A percentile compares a stretch with the other conserved stretches of the same genome.
Conservation (phyloP, 2,113 vertebrate genomes). For the Brachionichthys hirsutus region DNA sequence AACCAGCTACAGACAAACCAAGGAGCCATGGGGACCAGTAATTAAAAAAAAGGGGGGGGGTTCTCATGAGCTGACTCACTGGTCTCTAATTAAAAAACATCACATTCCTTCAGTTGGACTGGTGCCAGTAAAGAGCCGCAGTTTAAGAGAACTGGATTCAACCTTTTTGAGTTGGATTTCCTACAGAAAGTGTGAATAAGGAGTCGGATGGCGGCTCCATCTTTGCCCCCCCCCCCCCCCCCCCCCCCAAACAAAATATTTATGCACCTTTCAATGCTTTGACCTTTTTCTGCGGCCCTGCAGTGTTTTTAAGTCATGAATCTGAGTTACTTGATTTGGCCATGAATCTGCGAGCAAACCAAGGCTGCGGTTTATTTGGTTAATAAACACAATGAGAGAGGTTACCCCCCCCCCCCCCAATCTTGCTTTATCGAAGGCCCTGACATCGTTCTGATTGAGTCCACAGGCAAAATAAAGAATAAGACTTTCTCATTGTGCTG, state of each 20-base stretch:
- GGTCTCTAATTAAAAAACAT: conserved; percentile 84
- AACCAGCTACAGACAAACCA: conserved; percentile 38
- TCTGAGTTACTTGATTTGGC: conserved; percentile 45
- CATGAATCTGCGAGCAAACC: conserved; percentile 27
- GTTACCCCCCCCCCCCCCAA: conserved; percentile 34
- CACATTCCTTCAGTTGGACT: conserved; percentile 78
- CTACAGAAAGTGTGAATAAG: conserved; percentile 41
- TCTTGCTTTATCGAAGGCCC: conserved; percentile 52
- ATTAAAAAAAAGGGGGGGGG: conserved; percentile 75
- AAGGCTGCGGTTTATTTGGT: conserved; percentile 57
- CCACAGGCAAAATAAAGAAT: conserved; percentile 13
- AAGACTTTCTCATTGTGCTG: conserved; percentile 6
- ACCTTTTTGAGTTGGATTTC: conserved; percentile 48
- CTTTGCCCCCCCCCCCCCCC: conserved; percentile 41
- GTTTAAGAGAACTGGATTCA: conserved; percentile 20
- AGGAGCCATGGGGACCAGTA: conserved; percentile 67
- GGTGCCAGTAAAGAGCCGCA: conserved; percentile 9
- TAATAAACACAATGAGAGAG: conserved; percentile 49
- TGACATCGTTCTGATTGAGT: conserved; percentile 27
- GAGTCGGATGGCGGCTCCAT: conserved; percentile 41
- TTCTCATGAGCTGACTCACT: conserved; percentile 61
- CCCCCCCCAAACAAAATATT: conserved; percentile 63
- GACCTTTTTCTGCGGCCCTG: conserved; percentile 33
- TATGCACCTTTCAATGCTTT: conserved; percentile 46
- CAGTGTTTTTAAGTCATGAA: conserved; percentile 60